Evolutionary conservation across 2,797 vertebrate species (phyloP), one percentile per base, ranked within the genome.

Genomic region (Lutjanus campechanus): DNA sequence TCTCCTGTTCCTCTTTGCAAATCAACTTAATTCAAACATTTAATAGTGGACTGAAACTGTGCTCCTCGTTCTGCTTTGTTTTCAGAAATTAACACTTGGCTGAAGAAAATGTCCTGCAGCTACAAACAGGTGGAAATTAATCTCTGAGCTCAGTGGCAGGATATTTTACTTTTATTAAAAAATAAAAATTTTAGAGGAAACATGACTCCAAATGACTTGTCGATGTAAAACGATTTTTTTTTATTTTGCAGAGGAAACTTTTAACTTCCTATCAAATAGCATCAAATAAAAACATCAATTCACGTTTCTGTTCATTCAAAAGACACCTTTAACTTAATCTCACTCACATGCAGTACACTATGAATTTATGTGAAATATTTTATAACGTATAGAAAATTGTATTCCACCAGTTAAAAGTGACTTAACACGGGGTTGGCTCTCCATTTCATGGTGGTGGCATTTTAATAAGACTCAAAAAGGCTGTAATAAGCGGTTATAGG

Each of bases 401-500:
- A 40, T 11, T 59, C 29, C 8, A 1, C 29, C 41, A 22, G 66
- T 54, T 66, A 69, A 73, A 59, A 5, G 43, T 62, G 20, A 63
- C 19, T 59, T 40, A 47, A 25, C 11, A 43, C 51, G 51, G 20
- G 20, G 12, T 20, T 63, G 1, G 5, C 56, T 65, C 43, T 74
- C 17, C 47, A 16, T 69, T 62, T 53, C 75, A 62, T 54, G 58
- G 22, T 20, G 11, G 17, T 58, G 50, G 20, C 66, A 46, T 82
- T 69, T 77, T 76, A 82, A 73, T 81, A 73, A 63, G 67, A 50
- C 19, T 61, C 25, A 41, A 36, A 20, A 36, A 43, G 60, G 25
- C 54, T 72, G 71, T 81, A 74, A 84, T 79, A 64, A 65, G 88
- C 74, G 44, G 54, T 89, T 82, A 82, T 69, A 77, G 76, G 79